These are phyloP conservation scores for Lophotis ruficrista DNA, from an alignment of 2,113 vertebrate genomes.

Conservation along the genomic window DNA sequence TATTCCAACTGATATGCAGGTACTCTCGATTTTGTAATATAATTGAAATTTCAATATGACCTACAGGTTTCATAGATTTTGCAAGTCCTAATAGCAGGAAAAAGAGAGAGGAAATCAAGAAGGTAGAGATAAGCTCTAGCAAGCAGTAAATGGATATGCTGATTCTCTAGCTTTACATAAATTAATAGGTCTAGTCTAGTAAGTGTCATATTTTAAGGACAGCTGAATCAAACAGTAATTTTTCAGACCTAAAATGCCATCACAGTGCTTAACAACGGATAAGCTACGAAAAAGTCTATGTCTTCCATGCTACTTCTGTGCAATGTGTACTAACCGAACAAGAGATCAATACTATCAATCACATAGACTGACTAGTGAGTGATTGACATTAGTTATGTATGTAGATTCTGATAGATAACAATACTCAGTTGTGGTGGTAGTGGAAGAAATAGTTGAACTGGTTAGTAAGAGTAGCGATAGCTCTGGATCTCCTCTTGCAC, in stretches of 20 bases:
- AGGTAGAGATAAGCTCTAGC: not conserved
- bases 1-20: not conserved
- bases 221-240: not conserved
- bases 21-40: not conserved
- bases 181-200: not conserved
- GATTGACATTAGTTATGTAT: not conserved
- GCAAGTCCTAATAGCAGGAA: not conserved
- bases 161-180: not conserved
- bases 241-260: not conserved
- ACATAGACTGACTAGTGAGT: not conserved
- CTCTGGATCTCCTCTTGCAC: not conserved
- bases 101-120: not conserved
- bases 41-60: conserved; percentile 24
- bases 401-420: not conserved
- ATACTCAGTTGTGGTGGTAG: not conserved
- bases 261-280: not conserved
- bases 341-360: not conserved
- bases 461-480: not conserved
- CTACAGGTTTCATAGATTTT: conserved; percentile 24
- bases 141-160: not conserved
- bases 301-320: not conserved
- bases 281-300: not conserved
- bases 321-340: not conserved
- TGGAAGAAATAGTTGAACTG: not conserved
- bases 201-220: not conserved